These are phyloP conservation scores for Corythoichthys haematopterus DNA, from an alignment of 2,113 vertebrate species.

Conservation along the genomic window DNA sequence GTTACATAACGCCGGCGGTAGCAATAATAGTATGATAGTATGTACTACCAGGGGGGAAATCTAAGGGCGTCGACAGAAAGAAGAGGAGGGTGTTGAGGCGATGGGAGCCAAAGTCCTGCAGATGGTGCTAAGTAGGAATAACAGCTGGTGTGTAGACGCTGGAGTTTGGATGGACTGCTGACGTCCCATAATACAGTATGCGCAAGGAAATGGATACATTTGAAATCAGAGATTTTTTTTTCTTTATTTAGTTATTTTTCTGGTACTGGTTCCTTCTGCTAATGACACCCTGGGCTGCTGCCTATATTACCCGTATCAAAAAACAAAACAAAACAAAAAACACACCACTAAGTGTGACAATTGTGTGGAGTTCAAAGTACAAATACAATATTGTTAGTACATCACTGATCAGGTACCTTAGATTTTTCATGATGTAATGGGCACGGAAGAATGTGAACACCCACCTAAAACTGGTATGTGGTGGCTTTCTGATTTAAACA, in stretches of 20 bases:
- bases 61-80: slow-evolving; percentile 50
- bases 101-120: slow-evolving; percentile 26
- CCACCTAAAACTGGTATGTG: too few relatives aligned
- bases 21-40: slow-evolving; percentile 49
- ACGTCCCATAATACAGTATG: slow-evolving; percentile 6
- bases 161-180: slow-evolving; percentile 27
- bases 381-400: too few relatives aligned
- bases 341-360: neutral
- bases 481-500: too few relatives aligned
- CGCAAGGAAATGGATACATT: slow-evolving; percentile 10
- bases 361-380: neutral
- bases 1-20: slow-evolving; percentile 60
- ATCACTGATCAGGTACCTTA: too few relatives aligned
- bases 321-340: too few relatives aligned
- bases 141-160: slow-evolving; percentile 39
- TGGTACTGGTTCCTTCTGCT: too few relatives aligned
- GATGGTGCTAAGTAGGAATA: slow-evolving; percentile 40
- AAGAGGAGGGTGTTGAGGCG: slow-evolving; percentile 44
- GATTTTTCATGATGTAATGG: too few relatives aligned
- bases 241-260: too few relatives aligned
- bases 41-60: slow-evolving; percentile 48
- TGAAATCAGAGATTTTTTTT: neutral
- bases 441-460: too few relatives aligned
- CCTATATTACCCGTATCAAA: too few relatives aligned
- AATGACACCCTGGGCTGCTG: too few relatives aligned